Evolutionary conservation across 2,888 invertebrate species (phyloP).

Genomic region (Dioctria linearis): DNA sequence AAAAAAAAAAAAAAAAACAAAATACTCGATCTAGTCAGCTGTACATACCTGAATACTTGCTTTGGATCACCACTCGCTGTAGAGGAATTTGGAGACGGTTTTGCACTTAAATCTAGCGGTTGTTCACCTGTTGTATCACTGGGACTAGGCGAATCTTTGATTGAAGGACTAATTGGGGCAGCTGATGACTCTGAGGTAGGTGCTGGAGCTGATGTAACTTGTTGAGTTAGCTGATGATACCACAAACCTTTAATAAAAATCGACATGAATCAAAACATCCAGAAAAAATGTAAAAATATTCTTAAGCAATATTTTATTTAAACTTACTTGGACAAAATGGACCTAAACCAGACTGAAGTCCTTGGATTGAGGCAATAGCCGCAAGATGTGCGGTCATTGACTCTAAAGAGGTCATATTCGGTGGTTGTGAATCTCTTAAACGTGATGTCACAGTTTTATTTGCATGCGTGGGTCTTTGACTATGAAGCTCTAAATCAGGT

Average conservation of each 20-base stretch:
- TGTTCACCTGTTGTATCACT: conserved; percentile 76
- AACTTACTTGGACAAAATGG: conserved; percentile 65
- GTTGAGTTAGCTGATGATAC: conserved; percentile 62
- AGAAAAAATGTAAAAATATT: conserved; percentile 22
- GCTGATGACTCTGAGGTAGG: conserved; percentile 69
- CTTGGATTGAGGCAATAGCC: conserved; percentile 75
- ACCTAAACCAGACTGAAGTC: conserved; percentile 61
- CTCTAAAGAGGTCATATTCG: conserved; percentile 75
- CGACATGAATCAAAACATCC: neutral
- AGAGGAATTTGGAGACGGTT: conserved; percentile 75
- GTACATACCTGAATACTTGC: conserved; percentile 81
- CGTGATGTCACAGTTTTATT: conserved; percentile 69
- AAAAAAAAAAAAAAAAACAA: neutral
- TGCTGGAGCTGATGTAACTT: conserved; percentile 66
- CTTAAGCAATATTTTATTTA: too few relatives aligned
- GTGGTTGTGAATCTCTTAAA: conserved; percentile 63
- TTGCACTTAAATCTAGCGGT: conserved; percentile 90
- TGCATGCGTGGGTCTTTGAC: conserved; percentile 67
- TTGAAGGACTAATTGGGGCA: conserved; percentile 69
- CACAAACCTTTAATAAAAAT: conserved; percentile 55
- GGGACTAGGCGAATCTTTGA: conserved; percentile 72
- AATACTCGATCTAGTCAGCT: neutral
- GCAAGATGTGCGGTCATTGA: conserved; percentile 80
- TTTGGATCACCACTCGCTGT: conserved; percentile 72
- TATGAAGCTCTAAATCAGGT: conserved; percentile 64